phyloP scores from a whole-genome alignment of 2,888 invertebrate genomes.

The Chrysolina americana region DNA sequence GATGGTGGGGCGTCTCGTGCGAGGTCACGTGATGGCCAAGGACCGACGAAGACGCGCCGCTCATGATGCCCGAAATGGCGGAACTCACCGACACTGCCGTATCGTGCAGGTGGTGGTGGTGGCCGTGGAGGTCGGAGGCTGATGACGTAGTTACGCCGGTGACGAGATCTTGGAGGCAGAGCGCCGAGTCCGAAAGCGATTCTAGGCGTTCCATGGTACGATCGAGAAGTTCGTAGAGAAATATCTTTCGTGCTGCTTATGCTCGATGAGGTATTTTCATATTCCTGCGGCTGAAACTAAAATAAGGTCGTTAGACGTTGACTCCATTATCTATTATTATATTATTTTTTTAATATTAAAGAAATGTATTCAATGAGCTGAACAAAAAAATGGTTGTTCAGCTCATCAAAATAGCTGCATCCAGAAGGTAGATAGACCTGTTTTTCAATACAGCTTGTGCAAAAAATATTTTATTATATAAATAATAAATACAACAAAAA shows the following conservation, averaged over 20 bases:
- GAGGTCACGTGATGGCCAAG: constrained; percentile 70
- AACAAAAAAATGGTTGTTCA: no score
- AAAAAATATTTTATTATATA: no score
- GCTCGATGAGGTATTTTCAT: constrained; percentile 19
- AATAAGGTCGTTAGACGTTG: neutral
- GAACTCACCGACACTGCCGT: constrained; percentile 75
- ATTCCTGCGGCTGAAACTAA: constrained; percentile 25
- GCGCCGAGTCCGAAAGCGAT: constrained; percentile 79
- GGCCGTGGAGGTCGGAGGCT: constrained; percentile 71
- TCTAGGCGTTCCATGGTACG: constrained; percentile 77
- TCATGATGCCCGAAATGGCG: constrained; percentile 74
- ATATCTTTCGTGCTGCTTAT: neutral
- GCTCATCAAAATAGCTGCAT: no score
- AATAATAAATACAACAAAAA: no score
- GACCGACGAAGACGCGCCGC: constrained; percentile 69
- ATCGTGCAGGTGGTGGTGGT: constrained; percentile 72
- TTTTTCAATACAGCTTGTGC: no score
- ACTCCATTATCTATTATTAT: no score
- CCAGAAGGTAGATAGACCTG: no score
- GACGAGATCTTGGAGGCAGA: constrained; percentile 83
- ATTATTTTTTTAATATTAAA: no score
- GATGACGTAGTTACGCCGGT: constrained; percentile 73
- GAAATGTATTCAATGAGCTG: no score
- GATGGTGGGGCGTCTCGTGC: constrained; percentile 72
- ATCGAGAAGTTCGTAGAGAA: neutral